These are phyloP conservation scores for Spinibarbus caldwelli DNA, from an alignment of 2,797 vertebrate genomes.

Conservation along the genomic window DNA sequence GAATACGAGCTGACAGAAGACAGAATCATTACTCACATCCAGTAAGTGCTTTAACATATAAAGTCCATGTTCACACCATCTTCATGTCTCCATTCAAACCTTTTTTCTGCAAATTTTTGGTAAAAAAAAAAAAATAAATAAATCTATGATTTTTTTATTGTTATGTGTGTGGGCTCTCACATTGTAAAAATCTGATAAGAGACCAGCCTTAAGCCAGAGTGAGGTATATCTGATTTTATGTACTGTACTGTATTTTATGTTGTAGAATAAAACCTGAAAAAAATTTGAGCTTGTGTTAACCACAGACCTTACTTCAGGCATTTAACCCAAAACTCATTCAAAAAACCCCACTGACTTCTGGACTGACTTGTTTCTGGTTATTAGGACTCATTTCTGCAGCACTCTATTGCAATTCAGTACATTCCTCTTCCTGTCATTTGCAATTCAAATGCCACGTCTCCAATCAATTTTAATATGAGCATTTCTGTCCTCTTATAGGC, in stretches of 20 bases:
- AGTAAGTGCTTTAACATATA: background rate
- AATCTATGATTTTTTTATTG: too few species aligned
- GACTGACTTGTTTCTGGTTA: background rate
- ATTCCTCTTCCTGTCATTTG: background rate
- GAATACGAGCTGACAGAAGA: too few species aligned
- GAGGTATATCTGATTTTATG: background rate
- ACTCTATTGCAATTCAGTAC: background rate
- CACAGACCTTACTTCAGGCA: background rate
- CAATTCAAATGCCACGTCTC: background rate
- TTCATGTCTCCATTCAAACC: background rate
- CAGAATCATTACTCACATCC: background rate
- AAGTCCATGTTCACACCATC: background rate
- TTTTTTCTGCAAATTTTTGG: too few species aligned
- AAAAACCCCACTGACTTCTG: background rate
- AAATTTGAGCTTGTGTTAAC: background rate
- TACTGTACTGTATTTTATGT: too few species aligned
- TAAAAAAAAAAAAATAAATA: too few species aligned
- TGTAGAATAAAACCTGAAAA: background rate
- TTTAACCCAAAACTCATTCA: background rate
- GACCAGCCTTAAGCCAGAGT: background rate
- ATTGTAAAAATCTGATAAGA: too few species aligned
- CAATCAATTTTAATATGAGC: background rate
- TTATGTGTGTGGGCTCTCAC: too few species aligned
- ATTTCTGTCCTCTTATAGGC: background rate
- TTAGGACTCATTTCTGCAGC: background rate